Evolutionary conservation across 2,113 vertebrate genomes (phyloP).

Genomic region (Lepus americanus): DNA sequence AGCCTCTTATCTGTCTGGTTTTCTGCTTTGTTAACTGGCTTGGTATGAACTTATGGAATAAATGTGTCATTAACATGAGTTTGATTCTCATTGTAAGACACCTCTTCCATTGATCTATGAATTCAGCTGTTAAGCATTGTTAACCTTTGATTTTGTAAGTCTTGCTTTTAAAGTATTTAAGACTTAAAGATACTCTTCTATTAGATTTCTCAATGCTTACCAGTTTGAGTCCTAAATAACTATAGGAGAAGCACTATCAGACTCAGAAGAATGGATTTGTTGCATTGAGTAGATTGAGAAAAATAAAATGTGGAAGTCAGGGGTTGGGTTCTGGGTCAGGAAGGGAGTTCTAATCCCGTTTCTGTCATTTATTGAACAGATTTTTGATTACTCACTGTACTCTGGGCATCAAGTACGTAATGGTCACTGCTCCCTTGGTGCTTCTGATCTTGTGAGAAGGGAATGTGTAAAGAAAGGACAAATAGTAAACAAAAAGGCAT

Average conservation of each 20-base stretch:
- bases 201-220: slow-evolving; percentile 13
- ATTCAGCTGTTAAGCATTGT: not conserved
- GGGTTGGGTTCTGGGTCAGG: not conserved
- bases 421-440: not conserved
- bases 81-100: slow-evolving; percentile 50
- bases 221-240: not conserved
- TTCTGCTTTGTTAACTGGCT: slow-evolving; percentile 26
- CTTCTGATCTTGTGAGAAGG: not conserved
- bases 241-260: slow-evolving; percentile 3
- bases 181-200: not conserved
- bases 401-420: not conserved
- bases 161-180: slow-evolving; percentile 50
- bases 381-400: not conserved
- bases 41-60: slow-evolving; percentile 3
- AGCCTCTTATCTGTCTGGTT: not conserved
- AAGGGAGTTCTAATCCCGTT: not conserved
- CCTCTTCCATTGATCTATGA: not conserved
- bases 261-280: not conserved
- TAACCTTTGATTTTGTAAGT: slow-evolving; percentile 24
- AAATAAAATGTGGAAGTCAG: slow-evolving; percentile 31
- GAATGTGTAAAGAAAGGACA: not conserved
- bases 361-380: not conserved
- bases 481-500: not conserved
- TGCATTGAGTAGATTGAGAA: not conserved
- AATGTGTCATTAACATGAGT: slow-evolving; percentile 37